Percentiles rank a stretch among this genome's conserved stretches.
Conservation (phyloP, 2,113 vertebrate genomes). For the Garra rufa region DNA sequence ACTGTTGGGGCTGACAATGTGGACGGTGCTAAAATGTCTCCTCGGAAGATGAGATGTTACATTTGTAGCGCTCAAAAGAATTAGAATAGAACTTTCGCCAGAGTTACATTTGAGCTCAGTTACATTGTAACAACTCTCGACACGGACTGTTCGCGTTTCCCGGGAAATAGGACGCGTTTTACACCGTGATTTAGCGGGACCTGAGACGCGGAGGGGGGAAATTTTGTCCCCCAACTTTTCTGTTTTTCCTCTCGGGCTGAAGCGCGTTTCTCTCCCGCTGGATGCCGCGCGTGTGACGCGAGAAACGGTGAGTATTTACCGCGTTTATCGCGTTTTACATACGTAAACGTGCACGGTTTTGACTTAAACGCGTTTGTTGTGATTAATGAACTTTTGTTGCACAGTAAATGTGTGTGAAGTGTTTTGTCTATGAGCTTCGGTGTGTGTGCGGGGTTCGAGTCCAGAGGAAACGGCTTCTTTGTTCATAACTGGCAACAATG, state of each 20-base stretch:
- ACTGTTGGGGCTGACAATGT: slow-evolving; percentile 78
- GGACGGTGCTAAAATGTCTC: slow-evolving; percentile 84
- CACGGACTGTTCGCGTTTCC: slow-evolving; percentile 10
- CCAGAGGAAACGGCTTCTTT: slow-evolving; percentile 73
- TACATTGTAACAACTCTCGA: slow-evolving; percentile 4
- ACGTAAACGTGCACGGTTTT: neutral
- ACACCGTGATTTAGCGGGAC: slow-evolving; percentile 46
- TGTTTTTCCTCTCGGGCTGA: slow-evolving; percentile 67
- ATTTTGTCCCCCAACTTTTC: slow-evolving; percentile 78
- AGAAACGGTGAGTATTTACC: slow-evolving; percentile 57
- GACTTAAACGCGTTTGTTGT: neutral
- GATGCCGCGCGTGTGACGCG: slow-evolving; percentile 71
- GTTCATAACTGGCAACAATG: slow-evolving; percentile 69
- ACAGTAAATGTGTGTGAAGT: slow-evolving; percentile 24
- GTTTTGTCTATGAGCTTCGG: slow-evolving; percentile 48
- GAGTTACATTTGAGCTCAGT: slow-evolving; percentile 4
- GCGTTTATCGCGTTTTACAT: neutral
- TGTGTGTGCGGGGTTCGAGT: slow-evolving; percentile 41
- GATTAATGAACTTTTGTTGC: slow-evolving; percentile 67
- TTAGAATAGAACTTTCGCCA: slow-evolving; percentile 51
- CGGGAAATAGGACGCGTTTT: slow-evolving; percentile 12
- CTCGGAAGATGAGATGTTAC: slow-evolving; percentile 79
- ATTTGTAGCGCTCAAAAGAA: slow-evolving; percentile 66
- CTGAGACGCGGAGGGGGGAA: slow-evolving; percentile 74
- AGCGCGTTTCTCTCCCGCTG: slow-evolving; percentile 65